Percentiles rank a stretch among this genome's conserved stretches.
These are phyloP conservation scores for Zosterops borbonicus DNA, from an alignment of 2,113 vertebrate species.

Conservation along the genomic window DNA sequence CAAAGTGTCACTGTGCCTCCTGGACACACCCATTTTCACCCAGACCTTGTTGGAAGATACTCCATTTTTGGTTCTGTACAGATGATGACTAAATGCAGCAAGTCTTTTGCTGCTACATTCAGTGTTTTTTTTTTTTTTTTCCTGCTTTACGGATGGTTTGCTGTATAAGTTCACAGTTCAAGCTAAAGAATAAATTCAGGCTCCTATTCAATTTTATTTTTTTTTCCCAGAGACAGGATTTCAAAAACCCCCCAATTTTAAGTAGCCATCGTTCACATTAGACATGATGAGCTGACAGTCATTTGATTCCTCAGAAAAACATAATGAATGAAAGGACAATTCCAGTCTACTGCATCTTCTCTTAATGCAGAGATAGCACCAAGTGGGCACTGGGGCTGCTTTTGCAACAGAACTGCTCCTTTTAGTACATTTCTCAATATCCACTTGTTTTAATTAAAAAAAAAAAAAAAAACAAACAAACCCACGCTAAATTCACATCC, in stretches of 20 bases:
- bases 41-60: conserved; percentile 11
- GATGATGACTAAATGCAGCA: background rate
- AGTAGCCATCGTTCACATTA: background rate
- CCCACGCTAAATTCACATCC: background rate
- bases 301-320: background rate
- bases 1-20: conserved; percentile 61
- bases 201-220: background rate
- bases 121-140: background rate
- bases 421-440: background rate
- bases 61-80: conserved; percentile 31
- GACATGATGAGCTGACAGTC: background rate
- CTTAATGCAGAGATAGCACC: background rate
- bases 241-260: background rate
- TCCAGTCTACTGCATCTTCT: background rate
- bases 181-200: background rate
- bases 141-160: background rate
- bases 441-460: background rate
- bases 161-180: background rate
- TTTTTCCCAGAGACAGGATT: background rate
- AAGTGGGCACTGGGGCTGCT: background rate
- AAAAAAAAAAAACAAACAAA: background rate
- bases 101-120: background rate
- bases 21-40: conserved; percentile 74
- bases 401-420: background rate
- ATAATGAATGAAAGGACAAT: conserved; percentile 8